Evolutionary conservation across 2,797 vertebrate species (phyloP).

Genomic region (Poeciliopsis presidionis): DNA sequence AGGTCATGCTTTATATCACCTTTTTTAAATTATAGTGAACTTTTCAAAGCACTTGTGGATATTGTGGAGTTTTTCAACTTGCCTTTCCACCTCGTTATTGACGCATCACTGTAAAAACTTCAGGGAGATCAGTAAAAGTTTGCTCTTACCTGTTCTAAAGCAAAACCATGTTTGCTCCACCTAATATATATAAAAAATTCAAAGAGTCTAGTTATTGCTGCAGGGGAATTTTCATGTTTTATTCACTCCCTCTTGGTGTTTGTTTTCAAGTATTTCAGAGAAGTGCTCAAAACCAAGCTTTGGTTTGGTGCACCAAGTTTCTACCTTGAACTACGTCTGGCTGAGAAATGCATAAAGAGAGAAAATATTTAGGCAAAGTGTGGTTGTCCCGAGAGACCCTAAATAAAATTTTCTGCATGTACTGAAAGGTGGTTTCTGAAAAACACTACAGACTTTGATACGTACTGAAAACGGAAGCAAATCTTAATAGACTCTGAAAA

Average conservation of each 20-base stretch:
- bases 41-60: constrained; percentile 24
- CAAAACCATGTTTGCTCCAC: constrained; percentile 17
- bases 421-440: background rate
- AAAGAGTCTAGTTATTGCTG: constrained; percentile 14
- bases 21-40: constrained; percentile 25
- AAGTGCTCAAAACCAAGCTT: background rate
- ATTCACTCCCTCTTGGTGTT: constrained; percentile 46
- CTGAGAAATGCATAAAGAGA: background rate
- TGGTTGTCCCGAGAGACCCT: background rate
- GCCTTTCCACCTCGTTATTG: background rate
- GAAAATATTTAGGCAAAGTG: background rate
- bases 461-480: background rate
- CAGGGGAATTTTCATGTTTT: constrained; percentile 48
- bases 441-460: background rate
- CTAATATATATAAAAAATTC: constrained; percentile 1
- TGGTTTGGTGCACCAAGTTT: background rate
- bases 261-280: background rate
- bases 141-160: constrained; percentile 8
- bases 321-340: background rate
- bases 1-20: constrained; percentile 11
- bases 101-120: constrained; percentile 6
- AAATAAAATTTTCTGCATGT: background rate
- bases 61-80: background rate
- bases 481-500: background rate
- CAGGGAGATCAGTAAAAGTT: constrained; percentile 4